Conservation (phyloP, 1,140 invertebrate genomes). For the Drosophila murphyi region DNA sequence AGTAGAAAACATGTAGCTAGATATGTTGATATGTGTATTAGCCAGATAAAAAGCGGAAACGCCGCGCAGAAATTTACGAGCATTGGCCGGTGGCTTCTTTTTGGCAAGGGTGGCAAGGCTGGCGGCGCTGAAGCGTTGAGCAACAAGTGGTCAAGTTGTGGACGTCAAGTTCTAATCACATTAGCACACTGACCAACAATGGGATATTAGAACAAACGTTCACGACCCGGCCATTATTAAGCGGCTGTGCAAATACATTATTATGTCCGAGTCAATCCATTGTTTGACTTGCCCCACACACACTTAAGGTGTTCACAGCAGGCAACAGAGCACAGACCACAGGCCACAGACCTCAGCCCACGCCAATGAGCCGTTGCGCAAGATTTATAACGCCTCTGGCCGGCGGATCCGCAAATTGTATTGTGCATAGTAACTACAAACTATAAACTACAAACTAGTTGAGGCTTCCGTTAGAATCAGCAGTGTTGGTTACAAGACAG, state of each 20-base stretch:
- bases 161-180: constrained; percentile 65
- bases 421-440: neutral
- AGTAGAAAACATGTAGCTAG: neutral
- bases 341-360: constrained; percentile 51
- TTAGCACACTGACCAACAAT: constrained; percentile 76
- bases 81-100: constrained; percentile 46
- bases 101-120: constrained; percentile 35
- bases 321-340: neutral
- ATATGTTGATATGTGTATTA: neutral
- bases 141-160: constrained; percentile 63
- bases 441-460: constrained; percentile 18
- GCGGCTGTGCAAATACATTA: constrained; percentile 51
- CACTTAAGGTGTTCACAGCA: constrained; percentile 37
- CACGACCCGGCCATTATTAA: constrained; percentile 60
- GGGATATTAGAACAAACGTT: constrained; percentile 60
- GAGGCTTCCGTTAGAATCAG: constrained; percentile 65
- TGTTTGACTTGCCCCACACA: constrained; percentile 21
- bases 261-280: constrained; percentile 39
- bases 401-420: constrained; percentile 17
- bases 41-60: constrained; percentile 63
- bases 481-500: constrained; percentile 29
- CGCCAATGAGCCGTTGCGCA: constrained; percentile 75
- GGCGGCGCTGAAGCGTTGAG: constrained; percentile 52
- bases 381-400: constrained; percentile 75
- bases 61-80: constrained; percentile 62